Evolutionary conservation across 2,888 invertebrate species (phyloP), one percentile per base, ranked within the genome.

Genomic region (Aplocera efformata): DNA sequence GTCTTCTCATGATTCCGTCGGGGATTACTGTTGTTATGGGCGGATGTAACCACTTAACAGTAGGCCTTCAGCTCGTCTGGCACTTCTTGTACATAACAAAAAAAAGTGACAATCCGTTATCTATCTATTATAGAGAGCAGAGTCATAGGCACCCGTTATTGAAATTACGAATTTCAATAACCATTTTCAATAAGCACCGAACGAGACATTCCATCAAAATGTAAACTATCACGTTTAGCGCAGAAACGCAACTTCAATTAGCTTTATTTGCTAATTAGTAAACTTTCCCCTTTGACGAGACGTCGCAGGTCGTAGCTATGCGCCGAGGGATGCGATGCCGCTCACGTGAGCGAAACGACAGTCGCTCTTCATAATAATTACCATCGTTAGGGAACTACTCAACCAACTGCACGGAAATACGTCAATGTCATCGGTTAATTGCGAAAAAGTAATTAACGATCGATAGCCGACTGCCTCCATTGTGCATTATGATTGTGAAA

Each of bases 251-350:
- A 69, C 69, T 73, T 72, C 73, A 72, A 72, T 77, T 72, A 67
- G 71, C 68, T 73, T 79, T 80, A 81, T 82, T 81, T 76, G 75
- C 76, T 81, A 80, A 82, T 82, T 82, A 80, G 73, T 64, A 72
- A 80, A 80, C 78, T 80, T 80, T 68, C 62, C 60, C 53, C 74
- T 75, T 77, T 78, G 77, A 76, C 63, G 65, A 60, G 60, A 58
- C 45, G 38, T 44, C 27, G 32, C 36, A 33, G 32, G 42, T 32
- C 21, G 46, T n/a, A n/a, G n/a, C n/a, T n/a, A n/a, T n/a, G n/a
- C n/a, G n/a, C n/a, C 42, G 32, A 45, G 36, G 23, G 38, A 38
- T 42, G 46, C 30, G 35, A 34, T 32, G 6, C 10, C 7, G 35
- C 33, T 50, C 50, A 50, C 51, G 58, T 56, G 48, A 57, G 4